phyloP scores from a whole-genome alignment of 2,113 vertebrate species.

The Anas platyrhynchos region DNA sequence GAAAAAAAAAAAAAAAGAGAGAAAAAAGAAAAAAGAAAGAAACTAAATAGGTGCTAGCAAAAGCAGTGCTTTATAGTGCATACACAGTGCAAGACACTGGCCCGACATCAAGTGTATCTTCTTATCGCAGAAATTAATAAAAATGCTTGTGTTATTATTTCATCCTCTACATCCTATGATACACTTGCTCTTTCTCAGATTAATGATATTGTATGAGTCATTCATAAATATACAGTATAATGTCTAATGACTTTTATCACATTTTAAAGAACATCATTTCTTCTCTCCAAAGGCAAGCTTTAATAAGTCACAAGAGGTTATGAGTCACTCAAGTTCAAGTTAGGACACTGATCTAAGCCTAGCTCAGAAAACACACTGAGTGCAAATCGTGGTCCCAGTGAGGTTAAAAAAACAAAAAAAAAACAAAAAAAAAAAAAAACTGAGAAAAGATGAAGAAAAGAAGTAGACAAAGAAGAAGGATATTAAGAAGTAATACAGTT shows the following conservation, averaged over 20 bases:
- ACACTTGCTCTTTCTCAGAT: background rate
- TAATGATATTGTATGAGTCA: background rate
- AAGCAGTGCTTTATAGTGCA: background rate
- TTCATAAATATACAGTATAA: background rate
- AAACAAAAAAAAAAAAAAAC: too few relatives aligned
- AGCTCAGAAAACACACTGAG: background rate
- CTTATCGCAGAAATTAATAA: background rate
- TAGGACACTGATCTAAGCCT: background rate
- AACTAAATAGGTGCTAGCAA: background rate
- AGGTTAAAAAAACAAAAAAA: background rate
- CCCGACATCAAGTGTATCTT: background rate
- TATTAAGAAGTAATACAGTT: background rate
- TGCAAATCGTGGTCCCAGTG: background rate
- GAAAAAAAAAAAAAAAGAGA: too few relatives aligned
- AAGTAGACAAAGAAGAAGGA: background rate
- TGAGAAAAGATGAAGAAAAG: rapidly evolving
- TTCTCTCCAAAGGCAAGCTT: background rate
- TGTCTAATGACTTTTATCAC: background rate
- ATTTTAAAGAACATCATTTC: background rate
- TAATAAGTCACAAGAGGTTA: background rate
- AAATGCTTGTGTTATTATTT: background rate
- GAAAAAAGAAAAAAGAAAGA: rapidly evolving
- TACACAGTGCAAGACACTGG: background rate
- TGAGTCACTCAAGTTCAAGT: background rate
- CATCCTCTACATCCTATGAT: background rate